Conservation (phyloP, 2,888 invertebrate species). For the Diplazon laetatorius region DNA sequence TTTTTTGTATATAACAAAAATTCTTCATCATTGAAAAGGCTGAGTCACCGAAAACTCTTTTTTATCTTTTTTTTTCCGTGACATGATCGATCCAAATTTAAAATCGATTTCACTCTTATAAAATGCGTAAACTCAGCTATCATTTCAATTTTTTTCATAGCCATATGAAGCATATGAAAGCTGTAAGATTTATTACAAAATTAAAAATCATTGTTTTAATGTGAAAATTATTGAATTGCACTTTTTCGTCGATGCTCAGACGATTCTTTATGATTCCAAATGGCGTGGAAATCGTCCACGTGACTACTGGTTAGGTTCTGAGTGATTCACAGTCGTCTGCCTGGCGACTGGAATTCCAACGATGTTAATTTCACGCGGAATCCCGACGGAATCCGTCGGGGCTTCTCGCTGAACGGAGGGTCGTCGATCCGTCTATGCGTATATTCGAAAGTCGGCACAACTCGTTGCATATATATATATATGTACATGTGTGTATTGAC, state of each 20-base stretch:
- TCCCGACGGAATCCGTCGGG: constrained; percentile 52
- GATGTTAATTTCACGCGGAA: constrained; percentile 63
- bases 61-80: no score
- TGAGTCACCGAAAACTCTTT: no score
- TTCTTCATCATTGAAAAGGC: no score
- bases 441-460: constrained; percentile 50
- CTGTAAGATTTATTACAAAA: no score
- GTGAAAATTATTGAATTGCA: not conserved
- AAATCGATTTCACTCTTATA: no score
- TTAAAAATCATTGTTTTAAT: no score
- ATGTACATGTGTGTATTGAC: constrained; percentile 11
- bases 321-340: constrained; percentile 51
- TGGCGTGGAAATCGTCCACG: not conserved
- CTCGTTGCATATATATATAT: not conserved
- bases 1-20: no score
- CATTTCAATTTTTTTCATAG: no score
- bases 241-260: not conserved
- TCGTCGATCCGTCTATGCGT: constrained; percentile 42
- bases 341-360: constrained; percentile 50
- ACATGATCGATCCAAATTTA: no score
- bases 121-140: no score
- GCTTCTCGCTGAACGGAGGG: constrained; percentile 8
- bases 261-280: not conserved
- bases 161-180: no score
- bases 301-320: constrained; percentile 40